These are phyloP conservation scores for Tachina lurida DNA, from an alignment of 2,888 invertebrate species.

Conservation along the genomic window DNA sequence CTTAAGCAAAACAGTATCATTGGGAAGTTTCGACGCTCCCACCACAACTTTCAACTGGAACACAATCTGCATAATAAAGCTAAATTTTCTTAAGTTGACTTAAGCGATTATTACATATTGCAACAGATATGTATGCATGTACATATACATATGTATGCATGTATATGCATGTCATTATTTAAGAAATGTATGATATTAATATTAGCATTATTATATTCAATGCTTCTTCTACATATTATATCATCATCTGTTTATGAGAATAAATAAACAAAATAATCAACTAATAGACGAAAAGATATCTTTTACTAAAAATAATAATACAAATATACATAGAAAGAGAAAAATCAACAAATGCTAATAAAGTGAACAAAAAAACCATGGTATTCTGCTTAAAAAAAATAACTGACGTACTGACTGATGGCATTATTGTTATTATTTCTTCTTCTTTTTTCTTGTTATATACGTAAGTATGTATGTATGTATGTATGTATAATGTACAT, in stretches of 20 bases:
- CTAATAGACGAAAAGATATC: slow-evolving; percentile 11
- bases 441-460: too few species aligned
- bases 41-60: too few species aligned
- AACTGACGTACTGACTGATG: slow-evolving; percentile 2
- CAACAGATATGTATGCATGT: too few species aligned
- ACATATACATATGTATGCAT: neutral
- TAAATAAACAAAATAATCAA: slow-evolving; percentile 33
- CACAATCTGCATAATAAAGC: too few species aligned
- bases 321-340: neutral
- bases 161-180: neutral
- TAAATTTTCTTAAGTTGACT: too few species aligned
- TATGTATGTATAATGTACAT: too few species aligned
- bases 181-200: slow-evolving; percentile 8
- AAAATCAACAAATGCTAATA: neutral
- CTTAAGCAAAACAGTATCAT: too few species aligned
- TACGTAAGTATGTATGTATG: too few species aligned
- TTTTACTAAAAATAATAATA: neutral
- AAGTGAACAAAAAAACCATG: slow-evolving; percentile 4
- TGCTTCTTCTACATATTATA: neutral
- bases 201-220: slow-evolving; percentile 2
- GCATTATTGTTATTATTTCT: neutral
- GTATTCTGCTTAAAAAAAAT: neutral
- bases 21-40: too few species aligned
- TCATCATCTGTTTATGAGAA: slow-evolving; percentile 36
- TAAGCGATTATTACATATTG: too few species aligned